These are phyloP conservation scores for Lepidostoma basale DNA, from an alignment of 1,140 invertebrate genomes.

Conservation along the genomic window DNA sequence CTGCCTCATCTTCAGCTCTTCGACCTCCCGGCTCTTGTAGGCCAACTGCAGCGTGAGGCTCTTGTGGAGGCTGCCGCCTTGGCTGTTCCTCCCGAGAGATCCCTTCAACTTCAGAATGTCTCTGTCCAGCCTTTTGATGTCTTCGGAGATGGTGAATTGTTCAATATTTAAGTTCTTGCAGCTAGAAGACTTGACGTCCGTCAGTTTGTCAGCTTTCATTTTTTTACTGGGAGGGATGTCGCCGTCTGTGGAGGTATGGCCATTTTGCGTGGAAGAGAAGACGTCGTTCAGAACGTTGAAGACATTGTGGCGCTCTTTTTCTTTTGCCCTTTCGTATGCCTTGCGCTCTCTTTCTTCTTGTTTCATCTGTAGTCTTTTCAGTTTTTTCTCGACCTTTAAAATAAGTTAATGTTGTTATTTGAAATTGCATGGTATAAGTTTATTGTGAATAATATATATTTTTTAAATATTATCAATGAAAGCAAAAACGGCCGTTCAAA, in stretches of 20 bases:
- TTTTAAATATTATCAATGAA: too few relatives aligned
- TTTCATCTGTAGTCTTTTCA: slow-evolving; percentile 69
- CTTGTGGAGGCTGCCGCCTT: slow-evolving; percentile 63
- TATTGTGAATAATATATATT: too few relatives aligned
- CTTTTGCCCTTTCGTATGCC: slow-evolving; percentile 66
- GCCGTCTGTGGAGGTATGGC: slow-evolving; percentile 41
- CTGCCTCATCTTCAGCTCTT: slow-evolving; percentile 65
- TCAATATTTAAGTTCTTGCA: slow-evolving; percentile 75
- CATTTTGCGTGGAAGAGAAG: slow-evolving; percentile 53
- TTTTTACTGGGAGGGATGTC: neutral
- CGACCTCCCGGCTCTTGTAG: slow-evolving; percentile 67
- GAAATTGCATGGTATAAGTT: too few relatives aligned
- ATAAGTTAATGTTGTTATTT: too few relatives aligned
- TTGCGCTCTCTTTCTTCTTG: slow-evolving; percentile 67
- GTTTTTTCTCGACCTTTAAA: slow-evolving; percentile 72
- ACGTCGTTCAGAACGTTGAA: slow-evolving; percentile 85
- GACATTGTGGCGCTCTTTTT: slow-evolving; percentile 66
- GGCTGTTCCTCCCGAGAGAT: slow-evolving; percentile 66
- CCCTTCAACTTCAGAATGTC: slow-evolving; percentile 71
- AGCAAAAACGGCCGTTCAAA: too few relatives aligned
- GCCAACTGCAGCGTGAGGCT: slow-evolving; percentile 66
- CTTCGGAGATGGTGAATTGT: slow-evolving; percentile 74
- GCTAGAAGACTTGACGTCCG: slow-evolving; percentile 64
- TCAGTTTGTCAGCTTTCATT: slow-evolving; percentile 22
- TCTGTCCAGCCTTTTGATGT: slow-evolving; percentile 69